phyloP scores from a whole-genome alignment of 37 sponge, comb jelly and placozoan species.

The Diacarnus erythraeanus region DNA sequence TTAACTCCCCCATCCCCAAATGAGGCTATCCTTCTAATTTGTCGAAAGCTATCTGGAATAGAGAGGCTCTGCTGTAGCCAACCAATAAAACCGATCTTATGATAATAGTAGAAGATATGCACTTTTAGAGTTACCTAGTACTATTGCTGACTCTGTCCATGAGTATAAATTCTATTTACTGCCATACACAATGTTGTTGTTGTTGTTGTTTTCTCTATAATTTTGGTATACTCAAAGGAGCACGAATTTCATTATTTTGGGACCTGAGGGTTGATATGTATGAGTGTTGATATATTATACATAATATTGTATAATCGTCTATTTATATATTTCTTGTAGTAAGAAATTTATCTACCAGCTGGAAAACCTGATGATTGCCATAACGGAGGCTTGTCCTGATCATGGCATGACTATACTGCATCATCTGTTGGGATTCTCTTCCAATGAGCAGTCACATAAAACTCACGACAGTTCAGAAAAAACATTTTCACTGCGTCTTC shows the following conservation, averaged over 20 bases:
- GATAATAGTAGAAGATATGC: too few relatives aligned
- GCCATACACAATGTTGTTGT: neutral
- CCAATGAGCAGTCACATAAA: neutral
- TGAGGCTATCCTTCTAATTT: too few relatives aligned
- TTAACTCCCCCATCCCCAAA: too few relatives aligned
- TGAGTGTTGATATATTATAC: too few relatives aligned
- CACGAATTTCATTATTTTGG: too few relatives aligned
- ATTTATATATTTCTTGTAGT: neutral
- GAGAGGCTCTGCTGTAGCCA: too few relatives aligned
- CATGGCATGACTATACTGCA: constrained; percentile 21
- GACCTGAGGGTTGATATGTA: too few relatives aligned
- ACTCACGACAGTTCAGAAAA: neutral
- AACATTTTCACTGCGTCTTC: constrained; percentile 14
- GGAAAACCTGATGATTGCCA: neutral
- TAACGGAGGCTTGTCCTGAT: constrained; percentile 28
- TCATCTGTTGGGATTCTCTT: constrained; percentile 40
- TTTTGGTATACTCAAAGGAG: constrained; percentile 2
- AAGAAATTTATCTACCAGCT: constrained; percentile 12
- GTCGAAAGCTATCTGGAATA: too few relatives aligned
- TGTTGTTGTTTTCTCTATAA: neutral
- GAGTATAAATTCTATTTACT: neutral
- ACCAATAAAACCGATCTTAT: too few relatives aligned
- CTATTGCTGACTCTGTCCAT: too few relatives aligned
- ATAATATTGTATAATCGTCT: neutral
- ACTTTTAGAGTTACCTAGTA: too few relatives aligned